Percentiles rank a stretch among this genome's conserved stretches.
Conservation (phyloP, 2,888 invertebrate genomes). For the Ecliptopera silaceata region DNA sequence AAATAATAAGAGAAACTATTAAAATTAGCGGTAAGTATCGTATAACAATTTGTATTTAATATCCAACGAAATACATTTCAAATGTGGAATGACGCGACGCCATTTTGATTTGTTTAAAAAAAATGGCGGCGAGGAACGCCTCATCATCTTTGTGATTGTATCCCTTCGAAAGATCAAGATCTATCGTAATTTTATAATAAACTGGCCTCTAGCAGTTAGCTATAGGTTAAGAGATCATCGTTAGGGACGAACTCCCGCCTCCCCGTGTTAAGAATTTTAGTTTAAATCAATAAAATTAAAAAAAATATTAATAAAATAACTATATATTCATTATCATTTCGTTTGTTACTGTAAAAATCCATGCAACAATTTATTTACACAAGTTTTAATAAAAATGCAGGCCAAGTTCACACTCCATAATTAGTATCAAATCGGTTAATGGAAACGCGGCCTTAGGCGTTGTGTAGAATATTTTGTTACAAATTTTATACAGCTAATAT, state of each 20-base stretch:
- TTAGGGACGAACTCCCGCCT: constrained; percentile 41
- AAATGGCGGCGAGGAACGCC: constrained; percentile 4
- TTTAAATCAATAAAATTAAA: constrained; percentile 30
- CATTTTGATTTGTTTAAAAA: constrained; percentile 1
- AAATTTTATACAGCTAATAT: constrained; percentile 25
- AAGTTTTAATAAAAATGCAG: background rate
- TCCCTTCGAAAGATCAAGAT: constrained; percentile 27
- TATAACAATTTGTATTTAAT: constrained; percentile 7
- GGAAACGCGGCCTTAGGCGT: background rate
- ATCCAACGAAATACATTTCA: constrained; percentile 1
- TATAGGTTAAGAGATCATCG: constrained; percentile 58
- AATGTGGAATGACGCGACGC: constrained; percentile 4
- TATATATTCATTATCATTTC: constrained; percentile 38
- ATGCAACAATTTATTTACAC: constrained; percentile 15
- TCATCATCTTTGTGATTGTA: constrained; percentile 1
- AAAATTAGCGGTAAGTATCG: constrained; percentile 9
- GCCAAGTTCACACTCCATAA: background rate
- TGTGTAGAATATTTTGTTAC: constrained; percentile 10
- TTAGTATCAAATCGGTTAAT: background rate
- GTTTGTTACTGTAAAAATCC: constrained; percentile 18
- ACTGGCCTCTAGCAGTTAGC: constrained; percentile 41
- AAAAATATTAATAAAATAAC: constrained; percentile 30
- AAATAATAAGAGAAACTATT: background rate
- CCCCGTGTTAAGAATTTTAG: constrained; percentile 38
- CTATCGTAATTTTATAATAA: constrained; percentile 19